Evolutionary conservation across 2,888 invertebrate genomes (phyloP).

Genomic region (Ecliptopera silaceata): DNA sequence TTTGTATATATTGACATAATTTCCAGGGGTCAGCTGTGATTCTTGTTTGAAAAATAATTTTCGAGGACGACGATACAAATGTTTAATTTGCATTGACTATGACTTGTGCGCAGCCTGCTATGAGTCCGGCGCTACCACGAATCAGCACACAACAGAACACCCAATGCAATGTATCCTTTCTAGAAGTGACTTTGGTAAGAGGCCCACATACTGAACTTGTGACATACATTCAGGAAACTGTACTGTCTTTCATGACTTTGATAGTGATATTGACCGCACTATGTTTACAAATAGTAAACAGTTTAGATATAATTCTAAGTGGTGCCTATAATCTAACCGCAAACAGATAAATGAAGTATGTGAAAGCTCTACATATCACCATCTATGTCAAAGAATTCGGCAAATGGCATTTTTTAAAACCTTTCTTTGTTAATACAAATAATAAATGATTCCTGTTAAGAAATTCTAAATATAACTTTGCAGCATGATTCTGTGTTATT

Average conservation of each 20-base stretch:
- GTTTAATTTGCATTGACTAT: constrained; percentile 99
- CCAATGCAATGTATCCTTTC: constrained; percentile 99
- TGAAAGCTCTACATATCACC: background rate
- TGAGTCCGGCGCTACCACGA: constrained; percentile 95
- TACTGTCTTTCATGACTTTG: constrained; percentile 2
- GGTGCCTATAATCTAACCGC: constrained; percentile 2
- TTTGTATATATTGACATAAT: constrained; percentile 62
- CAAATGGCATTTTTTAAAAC: background rate
- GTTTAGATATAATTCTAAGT: background rate
- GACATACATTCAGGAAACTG: constrained; percentile 25
- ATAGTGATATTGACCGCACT: background rate
- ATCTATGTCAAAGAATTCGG: background rate
- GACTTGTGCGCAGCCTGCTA: constrained; percentile 98
- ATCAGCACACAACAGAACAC: constrained; percentile 97
- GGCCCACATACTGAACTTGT: constrained; percentile 23
- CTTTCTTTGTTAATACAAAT: background rate
- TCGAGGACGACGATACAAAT: constrained; percentile 98
- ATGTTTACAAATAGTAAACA: background rate
- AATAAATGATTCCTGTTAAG: background rate
- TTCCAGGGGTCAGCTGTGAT: constrained; percentile 99
- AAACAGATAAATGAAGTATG: background rate
- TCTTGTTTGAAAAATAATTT: constrained; percentile 99
- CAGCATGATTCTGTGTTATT: background rate
- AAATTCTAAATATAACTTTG: background rate
- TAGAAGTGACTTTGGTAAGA: constrained; percentile 95